Conservation (phyloP, 2,888 invertebrate genomes). For the Oscheius sp. region DNA sequence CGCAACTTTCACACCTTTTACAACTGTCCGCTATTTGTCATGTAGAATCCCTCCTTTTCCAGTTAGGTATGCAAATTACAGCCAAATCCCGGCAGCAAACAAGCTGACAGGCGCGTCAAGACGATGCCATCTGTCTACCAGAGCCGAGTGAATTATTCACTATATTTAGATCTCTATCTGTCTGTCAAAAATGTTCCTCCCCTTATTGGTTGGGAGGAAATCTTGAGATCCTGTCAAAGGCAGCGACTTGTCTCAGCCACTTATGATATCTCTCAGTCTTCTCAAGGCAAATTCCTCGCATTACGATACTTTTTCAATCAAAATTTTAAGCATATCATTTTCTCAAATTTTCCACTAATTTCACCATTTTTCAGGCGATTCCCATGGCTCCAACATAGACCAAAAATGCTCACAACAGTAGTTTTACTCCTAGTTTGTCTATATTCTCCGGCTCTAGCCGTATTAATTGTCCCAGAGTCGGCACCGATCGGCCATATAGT, state of each 20-base stretch:
- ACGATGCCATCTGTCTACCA: background rate
- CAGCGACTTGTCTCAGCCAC: too few species aligned
- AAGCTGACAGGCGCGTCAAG: background rate
- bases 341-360: background rate
- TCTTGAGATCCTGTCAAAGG: too few species aligned
- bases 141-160: too few species aligned
- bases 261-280: too few species aligned
- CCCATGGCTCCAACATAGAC: background rate
- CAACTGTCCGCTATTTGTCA: background rate
- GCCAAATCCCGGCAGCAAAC: background rate
- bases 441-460: too few species aligned
- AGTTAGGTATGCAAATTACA: background rate
- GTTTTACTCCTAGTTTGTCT: background rate
- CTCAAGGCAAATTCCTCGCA: too few species aligned
- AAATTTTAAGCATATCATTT: too few species aligned
- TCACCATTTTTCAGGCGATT: background rate
- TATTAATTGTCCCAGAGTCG: conserved; percentile 39
- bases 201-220: too few species aligned
- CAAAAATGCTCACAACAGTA: conserved; percentile 1
- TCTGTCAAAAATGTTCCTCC: too few species aligned
- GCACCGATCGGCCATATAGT: conserved; percentile 54
- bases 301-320: too few species aligned
- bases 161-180: too few species aligned
- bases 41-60: background rate
- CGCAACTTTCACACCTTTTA: conserved; percentile 28